phyloP scores from a whole-genome alignment of 2,113 vertebrate species.

The Cinclus mexicanus region DNA sequence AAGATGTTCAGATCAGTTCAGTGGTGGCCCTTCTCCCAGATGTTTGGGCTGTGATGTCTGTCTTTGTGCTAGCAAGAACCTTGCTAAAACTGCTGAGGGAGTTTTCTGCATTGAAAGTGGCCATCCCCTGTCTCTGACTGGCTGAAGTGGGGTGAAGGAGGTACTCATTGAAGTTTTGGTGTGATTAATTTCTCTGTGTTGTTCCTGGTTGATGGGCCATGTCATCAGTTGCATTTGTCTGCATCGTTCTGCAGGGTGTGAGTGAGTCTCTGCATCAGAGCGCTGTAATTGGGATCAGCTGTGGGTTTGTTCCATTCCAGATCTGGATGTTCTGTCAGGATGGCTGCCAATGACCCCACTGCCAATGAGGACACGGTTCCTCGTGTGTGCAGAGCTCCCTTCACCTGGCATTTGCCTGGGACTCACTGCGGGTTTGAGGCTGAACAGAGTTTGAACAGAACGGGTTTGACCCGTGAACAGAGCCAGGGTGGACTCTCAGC shows the following conservation, averaged over 20 bases:
- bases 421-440: fast-evolving
- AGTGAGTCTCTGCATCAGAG: neutral
- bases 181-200: neutral
- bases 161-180: neutral
- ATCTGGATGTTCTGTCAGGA: neutral
- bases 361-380: neutral
- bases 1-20: neutral
- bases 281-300: neutral
- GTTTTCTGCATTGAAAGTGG: neutral
- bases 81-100: neutral
- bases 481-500: neutral
- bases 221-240: neutral
- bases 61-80: neutral
- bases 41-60: neutral
- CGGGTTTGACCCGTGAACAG: fast-evolving
- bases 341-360: neutral
- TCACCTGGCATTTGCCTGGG: neutral
- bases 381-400: neutral
- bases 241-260: neutral
- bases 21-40: neutral
- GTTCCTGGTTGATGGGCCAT: neutral
- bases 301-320: neutral
- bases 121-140: neutral
- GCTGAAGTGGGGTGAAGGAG: neutral
- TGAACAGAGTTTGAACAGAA: no score